Conservation (phyloP, 2,797 vertebrate genomes). For the Coccyzus lansbergi region DNA sequence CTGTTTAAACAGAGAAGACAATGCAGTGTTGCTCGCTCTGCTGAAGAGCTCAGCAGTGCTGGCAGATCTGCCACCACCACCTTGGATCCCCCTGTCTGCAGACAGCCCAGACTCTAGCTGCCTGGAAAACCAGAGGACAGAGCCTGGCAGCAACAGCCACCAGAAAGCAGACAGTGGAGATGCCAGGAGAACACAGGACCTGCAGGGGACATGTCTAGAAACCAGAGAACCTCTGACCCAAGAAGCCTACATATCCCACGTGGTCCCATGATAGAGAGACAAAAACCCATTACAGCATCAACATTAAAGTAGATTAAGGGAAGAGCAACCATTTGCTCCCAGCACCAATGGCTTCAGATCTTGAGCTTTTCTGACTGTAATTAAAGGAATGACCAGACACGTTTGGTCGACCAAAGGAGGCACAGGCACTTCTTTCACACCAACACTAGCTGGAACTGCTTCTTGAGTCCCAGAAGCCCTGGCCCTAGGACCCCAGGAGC, state of each 20-base stretch:
- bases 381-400: background rate
- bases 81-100: background rate
- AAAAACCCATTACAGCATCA: background rate
- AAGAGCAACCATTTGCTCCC: background rate
- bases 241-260: background rate
- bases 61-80: fast-evolving
- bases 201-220: background rate
- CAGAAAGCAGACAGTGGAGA: background rate
- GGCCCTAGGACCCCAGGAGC: background rate
- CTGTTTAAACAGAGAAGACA: background rate
- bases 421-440: background rate
- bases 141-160: background rate
- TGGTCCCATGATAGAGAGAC: background rate
- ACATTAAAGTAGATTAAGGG: background rate
- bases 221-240: background rate
- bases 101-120: background rate
- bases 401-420: background rate
- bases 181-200: background rate
- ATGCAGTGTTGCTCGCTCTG: background rate
- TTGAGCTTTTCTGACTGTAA: background rate
- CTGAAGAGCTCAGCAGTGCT: background rate
- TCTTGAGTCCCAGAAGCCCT: background rate
- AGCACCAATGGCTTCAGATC: background rate
- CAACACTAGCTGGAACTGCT: background rate
- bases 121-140: background rate